Base-by-base conservation (phyloP, 2,888 invertebrate genomes). In the Ectemnius lituratus region DNA sequence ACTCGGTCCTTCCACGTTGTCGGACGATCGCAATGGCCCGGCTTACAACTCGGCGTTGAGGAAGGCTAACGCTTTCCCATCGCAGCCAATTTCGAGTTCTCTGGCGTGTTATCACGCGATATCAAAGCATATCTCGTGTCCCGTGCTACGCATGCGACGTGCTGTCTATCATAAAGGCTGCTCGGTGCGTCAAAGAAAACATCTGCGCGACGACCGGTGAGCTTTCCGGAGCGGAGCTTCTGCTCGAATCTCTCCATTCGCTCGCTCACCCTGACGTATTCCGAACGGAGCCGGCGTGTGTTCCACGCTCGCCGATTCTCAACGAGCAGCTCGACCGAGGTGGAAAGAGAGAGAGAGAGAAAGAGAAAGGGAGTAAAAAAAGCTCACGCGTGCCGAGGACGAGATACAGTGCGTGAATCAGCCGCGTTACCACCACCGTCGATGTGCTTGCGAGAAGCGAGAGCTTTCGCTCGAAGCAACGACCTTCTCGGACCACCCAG, bases 101-200 rank as follows among this genome's bases (percentile, higher is more conserved):
- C 13, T 37, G 52, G 16, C 4, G 49, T 11, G 65, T 28, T 56
- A 66, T 68, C 68, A 66, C 77, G 72, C 65, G 63, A 58, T 8
- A 6, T 8, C 37, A 8, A 11, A 69, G 62, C 52, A 52, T 45
- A 62, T 27, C 37, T 3, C 28, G 28, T 37, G 28, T 27, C 37
- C 23, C 45, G 73, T 60, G 76, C 65, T 65, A 73, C 76, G 76
- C 76, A 76, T 76, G 76, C 76, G 76, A 77, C 76, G 76, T 76
- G 76, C 76, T 63, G 76, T 76, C 76, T 76, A 57, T 71, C 76
- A 67, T 47, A 66, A 57, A 57, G 66, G 75, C 70, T 52, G 14
- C 52, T 52, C n/a, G 45, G 67, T 67, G 67, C 68, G 71, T 71
- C 68, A 71, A 71, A 62, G 71, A 62, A 68, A 76, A 76, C 76